Evolutionary conservation across 2,888 invertebrate genomes (phyloP), one percentile per base, ranked within the genome.

Genomic region (Philereme vetulata): DNA sequence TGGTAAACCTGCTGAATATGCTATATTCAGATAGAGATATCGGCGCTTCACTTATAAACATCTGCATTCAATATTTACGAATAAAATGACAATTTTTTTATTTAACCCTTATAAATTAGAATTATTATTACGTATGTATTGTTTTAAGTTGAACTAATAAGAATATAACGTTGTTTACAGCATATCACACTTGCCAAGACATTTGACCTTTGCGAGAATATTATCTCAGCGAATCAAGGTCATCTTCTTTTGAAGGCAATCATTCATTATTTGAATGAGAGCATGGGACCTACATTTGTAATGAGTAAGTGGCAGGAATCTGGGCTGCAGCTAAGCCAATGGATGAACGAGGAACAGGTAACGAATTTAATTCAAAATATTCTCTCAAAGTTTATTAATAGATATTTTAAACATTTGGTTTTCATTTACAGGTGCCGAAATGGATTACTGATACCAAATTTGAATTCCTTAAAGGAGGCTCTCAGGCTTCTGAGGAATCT

Each of bases 281-380:
- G 86, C 60, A 91, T 91, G 90, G 91, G 92, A 47, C 86, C 86
- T 64, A 82, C 85, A 5, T 90, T 88, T 75, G 86, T 85, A 1
- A 90, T 86, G 72, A 86, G 74, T 68, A 90, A 88, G 75, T 92
- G 89, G 90, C 84, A 85, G 55, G 90, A 90, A 60, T 90, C 90
- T 43, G 86, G 80, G 9, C 76, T 90, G 43, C 74, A 85, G 65
- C 60, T 90, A 6, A 84, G 75, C 45, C 80, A 90, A 69, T 92
- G 91, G 92, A 91, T 92, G 90, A 78, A 74, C 57, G 88, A 88
- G 49, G 87, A 86, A 36, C 83, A 85, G 82, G 91, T 44, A 44
- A 3, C 11, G 7, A 1, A 21, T 44, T 44, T 4, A 7, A n/a
- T 42, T 42, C 42, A 42, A 3, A n/a, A 8, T 4, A n/a, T 9